Evolutionary conservation across 2,888 invertebrate species (phyloP), one percentile per base, ranked within the genome.

Genomic region (Mantis religiosa): DNA sequence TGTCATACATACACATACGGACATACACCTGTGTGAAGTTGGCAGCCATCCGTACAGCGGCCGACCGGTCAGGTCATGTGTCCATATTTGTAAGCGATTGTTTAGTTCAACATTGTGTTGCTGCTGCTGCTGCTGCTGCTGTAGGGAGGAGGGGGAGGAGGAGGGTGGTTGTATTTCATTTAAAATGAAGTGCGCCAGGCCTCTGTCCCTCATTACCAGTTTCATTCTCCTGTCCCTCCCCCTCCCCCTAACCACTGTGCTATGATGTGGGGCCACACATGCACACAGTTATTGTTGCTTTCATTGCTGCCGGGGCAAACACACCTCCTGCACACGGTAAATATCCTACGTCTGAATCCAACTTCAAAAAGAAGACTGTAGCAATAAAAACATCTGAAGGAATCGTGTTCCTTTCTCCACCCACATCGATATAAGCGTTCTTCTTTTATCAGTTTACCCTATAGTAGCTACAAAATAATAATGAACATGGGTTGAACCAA

Each of bases 41-140:
- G 85, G 27, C 41, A 84, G 84, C 84, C 84, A 84, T 84, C 84
- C 84, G 84, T 30, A 85, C 85, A 47, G 85, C 41, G 30, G 30
- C 30, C 30, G 30, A 30, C 28, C 14, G 41, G 82, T 12, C 82
- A 28, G 87, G 87, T 87, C 87, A 82, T 87, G 87, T 87, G 87
- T 87, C 82, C 87, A 82, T 87, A 87, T 87, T 82, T 82, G 87
- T 82, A 87, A 82, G 82, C 82, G 82, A 87, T 87, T 87, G 87
- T 87, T 82, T 87, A 87, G 87, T 87, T 87, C 30, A 41, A 82
- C 82, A 87, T 82, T 87, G 87, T 87, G 87, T 82, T n/a, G 82
- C n/a, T 12, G 41, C n/a, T n/a, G n/a, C n/a, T n/a, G n/a, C n/a
- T n/a, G n/a, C n/a, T n/a, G n/a, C n/a, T n/a, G n/a, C n/a, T n/a